A percentile compares a stretch with the other conserved stretches of the same genome.
Conservation (phyloP, 2,888 invertebrate genomes). For the Homarus gammarus region DNA sequence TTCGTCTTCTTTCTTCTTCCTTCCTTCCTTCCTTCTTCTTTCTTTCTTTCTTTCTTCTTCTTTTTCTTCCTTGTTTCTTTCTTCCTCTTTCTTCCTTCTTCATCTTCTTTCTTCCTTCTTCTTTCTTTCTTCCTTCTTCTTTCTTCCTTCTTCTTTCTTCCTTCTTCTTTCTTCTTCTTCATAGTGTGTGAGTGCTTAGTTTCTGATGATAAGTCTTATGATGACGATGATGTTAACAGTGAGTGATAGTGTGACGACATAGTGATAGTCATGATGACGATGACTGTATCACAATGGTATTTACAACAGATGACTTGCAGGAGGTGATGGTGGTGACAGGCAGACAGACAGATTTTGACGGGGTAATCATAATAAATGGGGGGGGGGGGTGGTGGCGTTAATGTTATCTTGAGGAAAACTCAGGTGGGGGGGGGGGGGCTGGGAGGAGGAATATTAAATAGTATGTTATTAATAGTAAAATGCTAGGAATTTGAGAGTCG, state of each 20-base stretch:
- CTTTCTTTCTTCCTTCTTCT: constrained; percentile 7
- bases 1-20: background rate
- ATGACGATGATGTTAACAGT: no score
- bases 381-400: no score
- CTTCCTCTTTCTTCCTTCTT: background rate
- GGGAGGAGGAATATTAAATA: no score
- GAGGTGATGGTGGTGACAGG: no score
- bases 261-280: background rate
- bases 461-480: no score
- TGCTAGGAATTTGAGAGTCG: no score
- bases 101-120: background rate
- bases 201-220: background rate
- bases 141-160: constrained; percentile 28
- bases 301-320: no score
- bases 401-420: no score
- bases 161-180: background rate
- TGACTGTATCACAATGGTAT: no score
- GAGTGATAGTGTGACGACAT: background rate
- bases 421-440: no score
- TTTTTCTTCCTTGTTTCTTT: background rate
- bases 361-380: no score
- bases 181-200: background rate
- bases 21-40: background rate
- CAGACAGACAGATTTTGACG: no score
- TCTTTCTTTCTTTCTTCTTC: constrained; percentile 10